Evolutionary conservation across 2,888 invertebrate genomes (phyloP), one percentile per base, ranked within the genome.

Genomic region (Lasioglossum leucozonium): DNA sequence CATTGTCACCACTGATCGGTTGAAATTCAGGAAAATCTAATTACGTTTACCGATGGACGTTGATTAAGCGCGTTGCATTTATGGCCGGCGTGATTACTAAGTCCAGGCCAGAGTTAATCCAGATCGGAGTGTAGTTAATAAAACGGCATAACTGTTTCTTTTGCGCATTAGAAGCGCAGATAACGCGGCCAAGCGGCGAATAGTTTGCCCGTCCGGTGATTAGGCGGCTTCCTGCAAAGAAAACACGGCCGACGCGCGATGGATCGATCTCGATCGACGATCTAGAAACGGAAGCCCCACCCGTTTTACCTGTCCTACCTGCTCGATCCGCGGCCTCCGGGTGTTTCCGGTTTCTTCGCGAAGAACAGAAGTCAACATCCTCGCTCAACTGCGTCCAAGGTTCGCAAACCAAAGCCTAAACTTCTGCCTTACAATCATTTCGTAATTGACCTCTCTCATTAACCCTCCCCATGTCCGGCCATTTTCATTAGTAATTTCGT

Each of bases 271-370:
- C 79, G 90, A 87, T 88, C 84, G 72, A 78, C 74, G 79, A 86
- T 90, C 88, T 81, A 81, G 79, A 82, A 83, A 78, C 90, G 90
- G 90, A 91, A 91, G 83, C 90, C 88, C 84, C 87, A 87, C 90
- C 88, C 87, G 89, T 90, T 91, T 87, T 90, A 91, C 90, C 90
- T 90, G 89, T 88, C 82, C 76, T 84, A 82, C 82, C 87, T 85
- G 81, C 75, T 77, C 62, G 65, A 58, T 72, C 72, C 69, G 79
- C 76, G 42, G 47, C 80, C 84, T 86, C 82, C 34, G 77, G 77
- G 72, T 75, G 81, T 90, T 89, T 89, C 89, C 90, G 89, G 82
- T 90, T 84, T 85, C 81, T 81, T 79, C 78, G 69, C 47, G 67
- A 73, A 58, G 71, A 47, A 77, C 10, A 77, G 40, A 58, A 82